phyloP scores from a whole-genome alignment of 2,113 vertebrate genomes.

The Zeus faber region DNA sequence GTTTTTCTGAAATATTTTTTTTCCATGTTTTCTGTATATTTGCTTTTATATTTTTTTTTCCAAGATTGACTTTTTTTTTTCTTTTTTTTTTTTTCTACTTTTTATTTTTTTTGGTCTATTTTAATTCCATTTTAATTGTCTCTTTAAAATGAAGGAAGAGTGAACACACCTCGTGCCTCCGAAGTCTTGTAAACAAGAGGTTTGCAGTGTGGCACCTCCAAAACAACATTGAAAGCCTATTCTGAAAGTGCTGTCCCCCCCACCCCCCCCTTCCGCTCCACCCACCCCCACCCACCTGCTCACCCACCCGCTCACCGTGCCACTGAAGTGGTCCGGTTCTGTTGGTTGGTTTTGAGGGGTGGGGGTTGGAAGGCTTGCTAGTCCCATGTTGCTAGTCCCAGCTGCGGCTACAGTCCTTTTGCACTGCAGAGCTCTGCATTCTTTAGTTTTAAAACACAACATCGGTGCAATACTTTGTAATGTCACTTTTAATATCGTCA shows the following conservation, averaged over 20 bases:
- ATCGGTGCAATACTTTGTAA: slow-evolving; percentile 95
- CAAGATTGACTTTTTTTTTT: slow-evolving; percentile 19
- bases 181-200: slow-evolving; percentile 99
- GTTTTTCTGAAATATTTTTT: slow-evolving; percentile 43
- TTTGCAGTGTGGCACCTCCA: slow-evolving; percentile 83
- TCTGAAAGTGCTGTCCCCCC: slow-evolving; percentile 95
- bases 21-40: slow-evolving; percentile 61
- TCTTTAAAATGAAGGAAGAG: slow-evolving; percentile 97
- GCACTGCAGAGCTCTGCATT: slow-evolving; percentile 94
- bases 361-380: too few species aligned
- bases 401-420: slow-evolving; percentile 97
- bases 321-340: too few species aligned
- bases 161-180: slow-evolving; percentile 90
- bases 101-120: slow-evolving; percentile 53
- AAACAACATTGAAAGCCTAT: slow-evolving; percentile 97
- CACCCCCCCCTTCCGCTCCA: slow-evolving; percentile 54
- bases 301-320: too few species aligned
- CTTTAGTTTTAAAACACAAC: slow-evolving; percentile 95
- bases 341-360: too few species aligned
- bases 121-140: slow-evolving; percentile 82
- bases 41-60: slow-evolving; percentile 26
- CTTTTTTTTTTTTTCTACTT: slow-evolving; percentile 69
- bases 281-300: slow-evolving; percentile 37
- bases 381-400: slow-evolving; percentile 92
- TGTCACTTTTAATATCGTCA: slow-evolving; percentile 79